Evolutionary conservation across 1,140 invertebrate species (phyloP).

Genomic region (Cephus cinctus): DNA sequence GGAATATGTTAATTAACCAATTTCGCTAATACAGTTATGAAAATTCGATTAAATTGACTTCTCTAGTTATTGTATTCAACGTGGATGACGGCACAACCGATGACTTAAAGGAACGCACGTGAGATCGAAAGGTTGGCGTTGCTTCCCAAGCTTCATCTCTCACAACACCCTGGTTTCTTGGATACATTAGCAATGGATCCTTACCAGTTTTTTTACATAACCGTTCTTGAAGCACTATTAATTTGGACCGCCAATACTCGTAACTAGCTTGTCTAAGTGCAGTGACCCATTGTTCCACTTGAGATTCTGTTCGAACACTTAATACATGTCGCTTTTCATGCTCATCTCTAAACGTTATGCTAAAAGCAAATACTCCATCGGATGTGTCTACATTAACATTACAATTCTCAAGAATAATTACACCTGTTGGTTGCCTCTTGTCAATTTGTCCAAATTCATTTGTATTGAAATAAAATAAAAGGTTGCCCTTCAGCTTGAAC

Average conservation of each 20-base stretch:
- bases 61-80: conserved; percentile 33
- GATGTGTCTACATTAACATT: conserved; percentile 63
- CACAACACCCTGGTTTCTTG: conserved; percentile 60
- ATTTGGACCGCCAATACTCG: conserved; percentile 60
- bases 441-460: conserved; percentile 68
- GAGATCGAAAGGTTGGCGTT: conserved; percentile 44
- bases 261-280: conserved; percentile 63
- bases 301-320: conserved; percentile 63
- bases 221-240: conserved; percentile 61
- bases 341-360: conserved; percentile 66
- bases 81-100: conserved; percentile 30
- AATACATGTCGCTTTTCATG: conserved; percentile 66
- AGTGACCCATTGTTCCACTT: conserved; percentile 63
- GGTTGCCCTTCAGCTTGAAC: conserved; percentile 70
- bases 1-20: too few species aligned
- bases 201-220: conserved; percentile 62
- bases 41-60: conserved; percentile 46
- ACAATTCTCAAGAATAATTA: conserved; percentile 69
- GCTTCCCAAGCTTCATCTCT: conserved; percentile 46
- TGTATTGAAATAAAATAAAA: conserved; percentile 73
- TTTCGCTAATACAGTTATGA: conserved; percentile 10
- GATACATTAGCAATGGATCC: conserved; percentile 65
- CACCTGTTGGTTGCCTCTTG: conserved; percentile 62
- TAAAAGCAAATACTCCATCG: conserved; percentile 68
- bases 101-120: conserved; percentile 38